Evolutionary conservation across 2,113 vertebrate species (phyloP).

Genomic region (Myiozetetes cayanensis): DNA sequence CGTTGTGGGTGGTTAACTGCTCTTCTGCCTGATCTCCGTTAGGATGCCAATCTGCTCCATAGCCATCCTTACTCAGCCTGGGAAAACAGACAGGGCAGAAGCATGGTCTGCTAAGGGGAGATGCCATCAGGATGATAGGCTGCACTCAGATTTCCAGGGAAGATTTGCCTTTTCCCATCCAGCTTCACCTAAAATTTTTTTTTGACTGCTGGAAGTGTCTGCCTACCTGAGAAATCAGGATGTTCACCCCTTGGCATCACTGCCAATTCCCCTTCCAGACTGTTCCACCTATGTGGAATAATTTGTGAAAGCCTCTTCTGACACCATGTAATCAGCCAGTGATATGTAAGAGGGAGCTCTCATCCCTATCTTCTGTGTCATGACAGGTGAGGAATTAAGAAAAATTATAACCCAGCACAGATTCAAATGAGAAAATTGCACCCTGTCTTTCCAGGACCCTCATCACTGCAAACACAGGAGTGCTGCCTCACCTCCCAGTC

Average conservation of each 20-base stretch:
- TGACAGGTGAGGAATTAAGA: constrained; percentile 48
- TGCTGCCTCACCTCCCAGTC: not conserved
- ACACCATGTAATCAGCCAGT: constrained; percentile 42
- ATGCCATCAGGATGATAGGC: not conserved
- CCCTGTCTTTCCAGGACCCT: constrained; percentile 4
- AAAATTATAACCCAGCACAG: constrained; percentile 44
- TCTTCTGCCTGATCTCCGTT: not conserved
- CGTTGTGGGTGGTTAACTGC: not conserved
- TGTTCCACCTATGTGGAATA: not conserved
- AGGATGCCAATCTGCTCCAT: not conserved
- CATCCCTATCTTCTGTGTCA: not conserved
- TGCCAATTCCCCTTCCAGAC: not conserved
- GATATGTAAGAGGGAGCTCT: constrained; percentile 41
- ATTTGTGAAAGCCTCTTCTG: constrained; percentile 38
- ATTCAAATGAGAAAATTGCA: constrained; percentile 59
- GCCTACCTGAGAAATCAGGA: not conserved
- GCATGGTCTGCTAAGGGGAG: not conserved
- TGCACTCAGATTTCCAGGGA: not conserved
- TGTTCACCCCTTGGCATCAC: not conserved
- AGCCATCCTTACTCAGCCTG: not conserved
- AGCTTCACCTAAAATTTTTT: not conserved
- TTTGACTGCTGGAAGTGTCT: not conserved
- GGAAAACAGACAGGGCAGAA: not conserved
- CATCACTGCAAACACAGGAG: not conserved
- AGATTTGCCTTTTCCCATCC: not conserved